These are phyloP conservation scores for Tragopan temminckii DNA, from an alignment of 2,797 vertebrate species.

Conservation along the genomic window DNA sequence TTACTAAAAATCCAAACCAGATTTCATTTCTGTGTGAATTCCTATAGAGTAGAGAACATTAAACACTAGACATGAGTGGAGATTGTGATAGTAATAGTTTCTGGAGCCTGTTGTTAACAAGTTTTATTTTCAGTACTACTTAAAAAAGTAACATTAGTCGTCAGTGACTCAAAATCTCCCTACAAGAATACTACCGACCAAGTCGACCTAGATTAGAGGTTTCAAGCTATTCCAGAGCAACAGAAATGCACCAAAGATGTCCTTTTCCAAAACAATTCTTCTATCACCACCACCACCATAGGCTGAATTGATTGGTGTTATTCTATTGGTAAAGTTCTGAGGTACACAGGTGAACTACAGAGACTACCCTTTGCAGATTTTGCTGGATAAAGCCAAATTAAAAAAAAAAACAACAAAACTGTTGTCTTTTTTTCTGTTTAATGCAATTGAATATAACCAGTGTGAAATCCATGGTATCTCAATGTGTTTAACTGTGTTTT, in stretches of 20 bases:
- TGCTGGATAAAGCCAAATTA: not conserved
- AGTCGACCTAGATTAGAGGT: not conserved
- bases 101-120: not conserved
- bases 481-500: conserved; percentile 5
- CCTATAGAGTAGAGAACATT: not conserved
- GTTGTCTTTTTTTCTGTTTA: not conserved
- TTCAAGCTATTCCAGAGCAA: not conserved
- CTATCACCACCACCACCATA: not conserved
- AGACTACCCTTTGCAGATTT: not conserved
- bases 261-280: not conserved
- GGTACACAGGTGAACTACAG: not conserved
- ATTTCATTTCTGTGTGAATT: not conserved
- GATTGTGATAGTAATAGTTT: not conserved
- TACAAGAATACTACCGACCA: not conserved
- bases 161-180: not conserved
- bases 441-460: not conserved
- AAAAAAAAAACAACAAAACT: not conserved
- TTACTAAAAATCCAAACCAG: not conserved
- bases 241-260: not conserved
- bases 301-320: not conserved
- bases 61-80: not conserved
- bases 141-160: not conserved
- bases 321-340: not conserved
- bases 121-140: not conserved
- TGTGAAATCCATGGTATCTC: not conserved